Evolutionary conservation across 2,797 vertebrate species (phyloP).

Genomic region (Sternotherus odoratus): DNA sequence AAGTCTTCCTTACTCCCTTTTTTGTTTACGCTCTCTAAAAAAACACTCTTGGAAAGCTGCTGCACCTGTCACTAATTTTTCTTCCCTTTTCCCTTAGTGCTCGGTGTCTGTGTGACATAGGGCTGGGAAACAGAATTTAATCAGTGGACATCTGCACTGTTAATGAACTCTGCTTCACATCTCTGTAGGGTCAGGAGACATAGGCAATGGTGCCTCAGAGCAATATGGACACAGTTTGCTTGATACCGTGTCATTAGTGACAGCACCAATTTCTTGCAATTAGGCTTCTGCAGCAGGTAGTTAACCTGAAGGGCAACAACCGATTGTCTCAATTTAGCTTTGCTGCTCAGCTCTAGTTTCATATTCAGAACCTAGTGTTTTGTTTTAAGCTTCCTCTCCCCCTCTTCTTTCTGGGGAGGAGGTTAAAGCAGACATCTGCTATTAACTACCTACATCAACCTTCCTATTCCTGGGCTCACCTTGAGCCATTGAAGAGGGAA

Average conservation of each 20-base stretch:
- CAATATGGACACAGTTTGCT: not conserved
- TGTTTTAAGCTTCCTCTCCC: not conserved
- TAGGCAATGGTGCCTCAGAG: not conserved
- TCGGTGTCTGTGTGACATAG: conserved; percentile 14
- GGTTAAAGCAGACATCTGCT: conserved; percentile 13
- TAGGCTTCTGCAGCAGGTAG: conserved; percentile 62
- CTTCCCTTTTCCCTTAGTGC: not conserved
- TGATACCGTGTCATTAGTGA: not conserved
- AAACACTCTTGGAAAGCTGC: not conserved
- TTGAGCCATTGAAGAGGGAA: not conserved
- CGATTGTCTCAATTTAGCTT: conserved; percentile 52
- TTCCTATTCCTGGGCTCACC: not conserved
- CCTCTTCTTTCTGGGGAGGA: not conserved
- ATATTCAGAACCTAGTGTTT: not conserved
- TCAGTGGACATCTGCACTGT: conserved; percentile 32
- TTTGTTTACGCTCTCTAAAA: not conserved
- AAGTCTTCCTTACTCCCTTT: not conserved
- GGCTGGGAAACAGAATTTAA: conserved; percentile 40
- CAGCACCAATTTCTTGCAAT: conserved; percentile 59
- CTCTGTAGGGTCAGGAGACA: conserved; percentile 11
- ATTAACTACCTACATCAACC: conserved; percentile 30
- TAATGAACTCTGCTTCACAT: conserved; percentile 43
- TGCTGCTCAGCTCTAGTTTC: conserved; percentile 1
- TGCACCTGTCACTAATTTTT: not conserved
- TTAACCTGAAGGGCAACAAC: conserved; percentile 61